Percentiles rank a stretch among this genome's conserved stretches.
Conservation (phyloP, 2,888 invertebrate genomes). For the Leptopilina drosophilae region DNA sequence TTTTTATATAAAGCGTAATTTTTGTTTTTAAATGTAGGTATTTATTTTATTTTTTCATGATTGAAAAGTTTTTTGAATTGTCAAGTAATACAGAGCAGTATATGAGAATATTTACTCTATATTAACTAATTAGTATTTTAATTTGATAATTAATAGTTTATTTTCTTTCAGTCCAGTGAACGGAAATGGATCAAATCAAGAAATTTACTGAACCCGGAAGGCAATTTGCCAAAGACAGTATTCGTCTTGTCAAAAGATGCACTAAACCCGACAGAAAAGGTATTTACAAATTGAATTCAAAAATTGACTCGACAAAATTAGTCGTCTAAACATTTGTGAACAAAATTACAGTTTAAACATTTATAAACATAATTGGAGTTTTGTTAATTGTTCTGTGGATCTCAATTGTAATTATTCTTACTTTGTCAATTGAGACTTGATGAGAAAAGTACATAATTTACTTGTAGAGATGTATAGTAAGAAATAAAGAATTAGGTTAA, state of each 20-base stretch:
- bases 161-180: conserved; percentile 25
- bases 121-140: conserved; percentile 67
- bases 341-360: neutral
- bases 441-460: neutral
- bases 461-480: too few relatives aligned
- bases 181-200: conserved; percentile 95
- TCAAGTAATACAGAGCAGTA: conserved; percentile 80
- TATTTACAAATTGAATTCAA: conserved; percentile 71
- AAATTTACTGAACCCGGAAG: conserved; percentile 96
- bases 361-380: neutral
- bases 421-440: conserved; percentile 45
- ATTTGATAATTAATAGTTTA: conserved; percentile 61
- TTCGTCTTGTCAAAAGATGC: conserved; percentile 98
- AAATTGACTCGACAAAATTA: neutral
- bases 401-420: neutral
- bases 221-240: conserved; percentile 98
- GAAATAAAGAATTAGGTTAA: neutral
- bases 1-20: too few relatives aligned
- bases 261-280: conserved; percentile 99
- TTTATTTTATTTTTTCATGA: too few relatives aligned
- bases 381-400: neutral
- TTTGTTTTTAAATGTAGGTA: too few relatives aligned
- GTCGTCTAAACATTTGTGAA: neutral
- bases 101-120: too few relatives aligned
- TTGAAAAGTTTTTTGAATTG: neutral